phyloP scores from a whole-genome alignment of 2,888 invertebrate genomes.

The Kryphioiulus occultus region DNA sequence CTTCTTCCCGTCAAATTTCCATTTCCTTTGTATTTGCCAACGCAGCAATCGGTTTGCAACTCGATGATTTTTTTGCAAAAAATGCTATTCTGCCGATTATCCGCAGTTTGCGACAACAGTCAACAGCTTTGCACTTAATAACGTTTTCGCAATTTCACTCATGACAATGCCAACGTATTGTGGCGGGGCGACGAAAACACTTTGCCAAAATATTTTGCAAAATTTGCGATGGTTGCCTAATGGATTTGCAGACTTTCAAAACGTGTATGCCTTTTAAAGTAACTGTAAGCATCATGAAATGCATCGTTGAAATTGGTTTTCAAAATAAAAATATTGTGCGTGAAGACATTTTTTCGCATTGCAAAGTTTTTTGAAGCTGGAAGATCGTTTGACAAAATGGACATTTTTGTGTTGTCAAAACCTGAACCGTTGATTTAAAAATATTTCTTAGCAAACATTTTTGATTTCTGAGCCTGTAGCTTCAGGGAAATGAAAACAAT shows the following conservation, averaged over 20 bases:
- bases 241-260: not conserved
- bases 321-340: too few relatives aligned
- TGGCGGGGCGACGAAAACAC: not conserved
- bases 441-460: too few relatives aligned
- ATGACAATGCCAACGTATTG: not conserved
- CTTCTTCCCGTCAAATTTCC: slow-evolving; percentile 31
- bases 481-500: too few relatives aligned
- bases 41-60: slow-evolving; percentile 33
- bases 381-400: too few relatives aligned
- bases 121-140: slow-evolving; percentile 45
- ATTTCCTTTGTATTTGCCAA: slow-evolving; percentile 44
- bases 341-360: too few relatives aligned
- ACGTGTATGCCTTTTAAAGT: too few relatives aligned
- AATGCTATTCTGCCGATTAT: slow-evolving; percentile 36
- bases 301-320: too few relatives aligned
- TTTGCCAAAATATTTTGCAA: not conserved
- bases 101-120: not conserved
- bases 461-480: too few relatives aligned
- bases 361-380: too few relatives aligned
- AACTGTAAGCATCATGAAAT: too few relatives aligned
- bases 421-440: too few relatives aligned
- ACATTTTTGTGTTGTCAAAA: too few relatives aligned
- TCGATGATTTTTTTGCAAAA: slow-evolving; percentile 8
- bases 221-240: not conserved
- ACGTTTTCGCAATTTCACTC: slow-evolving; percentile 1